Conservation (phyloP, 2,888 invertebrate species). For the Lithophane semibrunnea region DNA sequence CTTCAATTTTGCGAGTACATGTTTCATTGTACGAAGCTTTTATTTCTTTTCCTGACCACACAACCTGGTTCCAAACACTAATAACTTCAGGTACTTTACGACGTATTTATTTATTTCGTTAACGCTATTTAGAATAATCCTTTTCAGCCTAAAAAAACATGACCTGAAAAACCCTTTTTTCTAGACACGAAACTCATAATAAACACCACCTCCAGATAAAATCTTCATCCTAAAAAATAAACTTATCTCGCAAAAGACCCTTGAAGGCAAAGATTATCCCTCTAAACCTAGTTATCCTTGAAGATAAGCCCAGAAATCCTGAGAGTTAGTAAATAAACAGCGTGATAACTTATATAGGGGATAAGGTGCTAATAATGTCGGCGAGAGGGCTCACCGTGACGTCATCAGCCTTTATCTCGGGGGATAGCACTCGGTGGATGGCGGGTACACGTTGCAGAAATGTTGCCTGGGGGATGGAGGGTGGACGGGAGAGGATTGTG, state of each 20-base stretch:
- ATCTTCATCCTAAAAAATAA: constrained; percentile 27
- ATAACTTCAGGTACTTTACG: neutral
- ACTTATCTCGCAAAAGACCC: constrained; percentile 18
- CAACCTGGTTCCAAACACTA: neutral
- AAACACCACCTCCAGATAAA: constrained; percentile 22
- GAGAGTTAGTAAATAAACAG: constrained; percentile 65
- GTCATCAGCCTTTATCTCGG: constrained; percentile 75
- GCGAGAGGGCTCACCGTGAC: constrained; percentile 63
- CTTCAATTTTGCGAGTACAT: too few species aligned
- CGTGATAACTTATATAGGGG: constrained; percentile 65
- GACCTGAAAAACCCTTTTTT: neutral
- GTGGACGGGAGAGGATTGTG: constrained; percentile 29
- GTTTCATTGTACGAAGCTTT: neutral
- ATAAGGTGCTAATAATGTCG: constrained; percentile 64
- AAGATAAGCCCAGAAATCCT: constrained; percentile 62
- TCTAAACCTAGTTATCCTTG: constrained; percentile 60
- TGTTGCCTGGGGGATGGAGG: constrained; percentile 45
- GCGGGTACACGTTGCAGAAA: constrained; percentile 69
- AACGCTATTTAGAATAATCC: neutral
- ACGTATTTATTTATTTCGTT: neutral
- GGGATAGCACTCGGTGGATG: constrained; percentile 75
- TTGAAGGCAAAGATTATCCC: constrained; percentile 50
- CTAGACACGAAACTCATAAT: constrained; percentile 2
- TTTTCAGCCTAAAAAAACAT: neutral
- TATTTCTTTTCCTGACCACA: neutral